Conservation (phyloP, 2,113 vertebrate species). For the Cheirogaleus medius region DNA sequence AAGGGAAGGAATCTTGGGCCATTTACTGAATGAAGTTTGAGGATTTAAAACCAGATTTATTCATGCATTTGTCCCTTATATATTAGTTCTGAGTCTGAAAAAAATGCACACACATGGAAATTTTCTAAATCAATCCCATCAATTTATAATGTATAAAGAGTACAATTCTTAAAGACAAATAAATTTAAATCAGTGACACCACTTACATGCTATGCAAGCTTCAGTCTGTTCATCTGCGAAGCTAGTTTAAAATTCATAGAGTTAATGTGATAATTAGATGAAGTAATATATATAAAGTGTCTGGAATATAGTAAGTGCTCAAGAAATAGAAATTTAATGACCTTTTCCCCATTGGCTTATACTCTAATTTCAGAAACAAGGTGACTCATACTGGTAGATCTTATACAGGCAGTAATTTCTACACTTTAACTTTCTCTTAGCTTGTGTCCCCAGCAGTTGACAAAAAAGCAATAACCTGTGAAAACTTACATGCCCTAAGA, state of each 20-base stretch:
- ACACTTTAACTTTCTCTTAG: neutral
- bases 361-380: neutral
- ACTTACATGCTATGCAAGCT: neutral
- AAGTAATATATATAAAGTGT: neutral
- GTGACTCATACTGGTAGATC: neutral
- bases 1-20: neutral
- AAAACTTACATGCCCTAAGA: slow-evolving; percentile 16
- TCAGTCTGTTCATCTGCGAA: neutral
- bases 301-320: slow-evolving; percentile 9
- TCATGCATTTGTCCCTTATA: neutral
- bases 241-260: neutral
- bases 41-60: neutral
- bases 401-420: neutral
- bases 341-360: neutral
- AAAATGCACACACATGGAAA: neutral
- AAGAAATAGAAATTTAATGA: slow-evolving; percentile 35
- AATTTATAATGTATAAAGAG: neutral
- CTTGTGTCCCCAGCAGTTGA: neutral
- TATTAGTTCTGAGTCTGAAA: neutral
- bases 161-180: neutral
- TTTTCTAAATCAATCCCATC: slow-evolving; percentile 8
- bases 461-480: slow-evolving; percentile 7
- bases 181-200: neutral
- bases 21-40: neutral
- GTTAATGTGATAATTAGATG: slow-evolving; percentile 1